Evolutionary conservation across 2,113 vertebrate species (phyloP).

Genomic region (Triplophysa siluroides): DNA sequence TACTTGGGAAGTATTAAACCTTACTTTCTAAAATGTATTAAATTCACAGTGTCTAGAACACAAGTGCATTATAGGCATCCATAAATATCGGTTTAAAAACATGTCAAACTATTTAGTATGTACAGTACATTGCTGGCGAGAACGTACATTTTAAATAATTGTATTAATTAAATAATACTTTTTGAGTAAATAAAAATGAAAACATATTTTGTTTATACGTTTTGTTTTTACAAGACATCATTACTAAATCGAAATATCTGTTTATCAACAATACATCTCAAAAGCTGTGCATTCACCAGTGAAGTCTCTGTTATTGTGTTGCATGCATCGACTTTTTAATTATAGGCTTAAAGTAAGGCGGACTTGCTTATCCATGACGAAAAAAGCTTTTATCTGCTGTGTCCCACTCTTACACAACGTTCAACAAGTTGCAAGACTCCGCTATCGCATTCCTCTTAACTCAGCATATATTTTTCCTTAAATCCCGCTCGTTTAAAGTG

Average conservation of each 20-base stretch:
- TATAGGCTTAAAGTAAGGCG: slow-evolving; percentile 54
- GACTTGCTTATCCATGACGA: slow-evolving; percentile 61
- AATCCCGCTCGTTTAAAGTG: slow-evolving; percentile 66
- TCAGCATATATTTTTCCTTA: slow-evolving; percentile 70
- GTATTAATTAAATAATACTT: too few species aligned
- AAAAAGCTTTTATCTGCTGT: slow-evolving; percentile 55
- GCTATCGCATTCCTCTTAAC: slow-evolving; percentile 64
- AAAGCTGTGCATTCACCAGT: background rate
- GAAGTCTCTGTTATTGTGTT: background rate
- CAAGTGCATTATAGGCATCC: too few species aligned
- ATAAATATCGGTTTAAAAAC: too few species aligned
- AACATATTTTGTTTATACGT: background rate
- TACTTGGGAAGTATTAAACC: too few species aligned
- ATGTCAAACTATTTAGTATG: too few species aligned
- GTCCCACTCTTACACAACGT: slow-evolving; percentile 71
- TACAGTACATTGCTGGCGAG: too few species aligned
- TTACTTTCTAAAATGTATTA: too few species aligned
- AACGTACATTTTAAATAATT: too few species aligned
- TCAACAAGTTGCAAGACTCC: slow-evolving; percentile 70
- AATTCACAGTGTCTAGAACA: too few species aligned
- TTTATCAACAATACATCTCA: background rate
- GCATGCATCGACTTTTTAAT: slow-evolving; percentile 43
- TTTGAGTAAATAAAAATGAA: too few species aligned
- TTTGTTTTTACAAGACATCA: background rate
- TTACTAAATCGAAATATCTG: background rate